Evolutionary conservation across 2,888 invertebrate species (phyloP).

Genomic region (Osedax frankpressi): DNA sequence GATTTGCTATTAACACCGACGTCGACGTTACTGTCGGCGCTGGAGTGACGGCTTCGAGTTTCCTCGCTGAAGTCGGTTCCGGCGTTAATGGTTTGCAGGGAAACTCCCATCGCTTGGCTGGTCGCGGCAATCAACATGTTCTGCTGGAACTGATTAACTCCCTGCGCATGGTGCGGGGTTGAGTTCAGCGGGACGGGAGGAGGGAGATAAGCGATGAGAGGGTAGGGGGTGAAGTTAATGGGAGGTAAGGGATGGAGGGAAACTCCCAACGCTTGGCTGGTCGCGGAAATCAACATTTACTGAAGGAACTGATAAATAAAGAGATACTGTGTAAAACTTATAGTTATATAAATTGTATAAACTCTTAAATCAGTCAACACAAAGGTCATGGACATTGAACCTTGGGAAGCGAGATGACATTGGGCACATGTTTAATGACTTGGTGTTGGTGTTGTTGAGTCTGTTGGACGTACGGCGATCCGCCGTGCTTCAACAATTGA

Average conservation of each 20-base stretch:
- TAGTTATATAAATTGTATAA: too few species aligned
- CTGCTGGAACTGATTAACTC: constrained; percentile 33
- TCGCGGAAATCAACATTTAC: too few species aligned
- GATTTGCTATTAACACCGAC: too few species aligned
- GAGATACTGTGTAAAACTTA: too few species aligned
- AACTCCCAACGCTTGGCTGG: too few species aligned
- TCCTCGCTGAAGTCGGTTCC: background rate
- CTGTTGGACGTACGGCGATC: background rate
- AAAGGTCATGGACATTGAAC: too few species aligned
- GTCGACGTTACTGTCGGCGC: background rate
- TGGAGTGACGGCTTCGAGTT: background rate
- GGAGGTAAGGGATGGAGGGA: too few species aligned
- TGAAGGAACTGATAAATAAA: too few species aligned
- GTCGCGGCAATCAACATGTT: constrained; percentile 35
- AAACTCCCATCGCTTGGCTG: constrained; percentile 32
- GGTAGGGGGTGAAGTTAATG: background rate
- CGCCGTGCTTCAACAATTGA: background rate
- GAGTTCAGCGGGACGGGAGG: background rate
- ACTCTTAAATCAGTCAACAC: too few species aligned
- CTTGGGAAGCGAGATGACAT: background rate
- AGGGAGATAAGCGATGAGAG: background rate
- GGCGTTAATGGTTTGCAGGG: constrained; percentile 14
- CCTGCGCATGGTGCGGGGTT: background rate
- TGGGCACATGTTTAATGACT: background rate
- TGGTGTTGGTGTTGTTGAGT: too few species aligned